phyloP scores from a whole-genome alignment of 2,888 invertebrate species.

The Subacronicta megacephala region DNA sequence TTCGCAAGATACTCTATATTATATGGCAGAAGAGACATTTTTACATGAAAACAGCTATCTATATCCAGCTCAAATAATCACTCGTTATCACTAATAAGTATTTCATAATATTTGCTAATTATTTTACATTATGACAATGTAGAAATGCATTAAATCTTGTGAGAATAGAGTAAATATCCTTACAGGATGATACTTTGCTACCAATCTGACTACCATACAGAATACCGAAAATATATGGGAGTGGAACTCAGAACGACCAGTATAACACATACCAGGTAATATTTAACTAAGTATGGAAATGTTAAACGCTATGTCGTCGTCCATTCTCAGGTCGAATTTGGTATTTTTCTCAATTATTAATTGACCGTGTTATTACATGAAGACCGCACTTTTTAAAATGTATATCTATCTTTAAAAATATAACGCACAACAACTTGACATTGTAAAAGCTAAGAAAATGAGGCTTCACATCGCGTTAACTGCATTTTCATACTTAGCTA shows the following conservation, averaged over 20 bases:
- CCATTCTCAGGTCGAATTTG: not conserved
- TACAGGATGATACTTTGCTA: slow-evolving; percentile 41
- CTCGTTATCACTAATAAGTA: slow-evolving; percentile 36
- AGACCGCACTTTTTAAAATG: too few relatives aligned
- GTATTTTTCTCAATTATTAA: too few relatives aligned
- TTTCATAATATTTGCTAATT: slow-evolving; percentile 51
- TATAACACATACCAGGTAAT: slow-evolving; percentile 11
- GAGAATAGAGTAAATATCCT: slow-evolving; percentile 41
- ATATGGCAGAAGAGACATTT: slow-evolving; percentile 44
- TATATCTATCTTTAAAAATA: too few relatives aligned
- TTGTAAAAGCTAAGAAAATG: not conserved
- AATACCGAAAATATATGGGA: slow-evolving; percentile 37
- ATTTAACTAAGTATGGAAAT: slow-evolving; percentile 10
- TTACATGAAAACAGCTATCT: slow-evolving; percentile 43
- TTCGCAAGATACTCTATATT: slow-evolving; percentile 47
- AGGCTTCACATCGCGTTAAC: not conserved
- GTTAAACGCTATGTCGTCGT: not conserved
- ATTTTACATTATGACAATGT: slow-evolving; percentile 52
- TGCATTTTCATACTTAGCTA: slow-evolving; percentile 13
- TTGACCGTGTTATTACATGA: too few relatives aligned
- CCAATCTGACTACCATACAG: slow-evolving; percentile 37
- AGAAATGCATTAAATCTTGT: slow-evolving; percentile 57
- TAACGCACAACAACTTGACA: too few relatives aligned
- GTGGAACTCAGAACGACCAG: slow-evolving; percentile 13
- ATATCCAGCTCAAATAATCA: slow-evolving; percentile 40